A percentile compares a stretch with the other conserved stretches of the same genome.
phyloP scores from a whole-genome alignment of 1,140 invertebrate species.

The Hestina assimilis region DNA sequence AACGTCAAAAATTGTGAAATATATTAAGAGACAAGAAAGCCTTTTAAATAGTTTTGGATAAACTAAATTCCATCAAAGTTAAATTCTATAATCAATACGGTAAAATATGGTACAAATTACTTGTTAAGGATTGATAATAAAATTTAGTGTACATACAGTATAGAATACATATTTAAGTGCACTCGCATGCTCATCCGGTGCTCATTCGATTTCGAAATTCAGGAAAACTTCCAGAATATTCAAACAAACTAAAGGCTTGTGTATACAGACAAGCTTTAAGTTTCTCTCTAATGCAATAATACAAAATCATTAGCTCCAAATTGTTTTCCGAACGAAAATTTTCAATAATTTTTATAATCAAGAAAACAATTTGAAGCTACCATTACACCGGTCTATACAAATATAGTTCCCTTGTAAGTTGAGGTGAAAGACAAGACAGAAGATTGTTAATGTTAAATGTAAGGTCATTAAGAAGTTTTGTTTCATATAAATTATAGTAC shows the following conservation, averaged over 20 bases:
- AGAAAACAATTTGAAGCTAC: conserved; percentile 29
- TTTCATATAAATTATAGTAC: background rate
- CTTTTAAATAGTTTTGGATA: background rate
- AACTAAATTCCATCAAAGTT: background rate
- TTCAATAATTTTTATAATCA: conserved; percentile 15
- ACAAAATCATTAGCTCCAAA: conserved; percentile 21
- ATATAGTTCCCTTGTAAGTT: conserved; percentile 21
- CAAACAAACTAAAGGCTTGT: conserved; percentile 47
- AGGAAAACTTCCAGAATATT: conserved; percentile 33
- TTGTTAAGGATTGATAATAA: background rate
- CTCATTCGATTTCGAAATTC: conserved; percentile 26
- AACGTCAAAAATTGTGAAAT: background rate
- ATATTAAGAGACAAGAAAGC: background rate
- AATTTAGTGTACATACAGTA: background rate
- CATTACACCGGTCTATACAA: conserved; percentile 27
- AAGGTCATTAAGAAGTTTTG: conserved; percentile 3
- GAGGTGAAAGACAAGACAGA: conserved; percentile 14
- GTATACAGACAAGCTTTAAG: conserved; percentile 51
- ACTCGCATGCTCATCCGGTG: conserved; percentile 69
- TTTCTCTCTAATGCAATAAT: conserved; percentile 15
- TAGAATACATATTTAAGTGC: conserved; percentile 33
- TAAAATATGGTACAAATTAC: conserved; percentile 10
- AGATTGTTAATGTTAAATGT: conserved; percentile 20
- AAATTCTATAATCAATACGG: background rate
- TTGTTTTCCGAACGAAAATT: conserved; percentile 18